phyloP scores from a whole-genome alignment of 2,888 invertebrate species.

The Adineta ricciae region DNA sequence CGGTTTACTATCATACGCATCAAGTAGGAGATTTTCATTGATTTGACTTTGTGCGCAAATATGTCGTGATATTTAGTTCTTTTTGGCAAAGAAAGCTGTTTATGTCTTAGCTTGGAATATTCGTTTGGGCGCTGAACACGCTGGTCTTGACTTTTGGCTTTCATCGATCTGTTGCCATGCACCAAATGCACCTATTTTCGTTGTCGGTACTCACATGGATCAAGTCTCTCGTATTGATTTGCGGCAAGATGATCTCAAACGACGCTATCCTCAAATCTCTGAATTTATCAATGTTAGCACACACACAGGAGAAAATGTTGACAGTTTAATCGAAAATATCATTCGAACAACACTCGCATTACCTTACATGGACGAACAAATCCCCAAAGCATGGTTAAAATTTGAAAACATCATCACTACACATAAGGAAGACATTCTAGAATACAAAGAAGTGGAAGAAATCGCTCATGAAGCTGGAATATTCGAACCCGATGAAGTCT shows the following conservation, averaged over 20 bases:
- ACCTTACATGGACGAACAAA: slow-evolving; percentile 48
- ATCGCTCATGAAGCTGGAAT: slow-evolving; percentile 36
- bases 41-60: too few species aligned
- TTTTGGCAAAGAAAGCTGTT: slow-evolving; percentile 47
- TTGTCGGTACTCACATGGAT: slow-evolving; percentile 48
- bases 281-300: slow-evolving; percentile 47
- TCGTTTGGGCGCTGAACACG: slow-evolving; percentile 48
- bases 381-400: slow-evolving; percentile 46
- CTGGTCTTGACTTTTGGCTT: slow-evolving; percentile 49
- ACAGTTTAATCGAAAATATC: slow-evolving; percentile 39
- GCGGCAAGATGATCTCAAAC: slow-evolving; percentile 41
- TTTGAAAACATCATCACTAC: slow-evolving; percentile 41
- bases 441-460: slow-evolving; percentile 34
- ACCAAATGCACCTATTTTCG: slow-evolving; percentile 47
- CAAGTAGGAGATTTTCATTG: slow-evolving; percentile 38
- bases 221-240: slow-evolving; percentile 41
- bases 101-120: slow-evolving; percentile 49
- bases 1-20: slow-evolving; percentile 49
- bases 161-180: slow-evolving; percentile 48
- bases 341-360: slow-evolving; percentile 41
- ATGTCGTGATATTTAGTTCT: slow-evolving; percentile 38
- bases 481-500: slow-evolving; percentile 38
- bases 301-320: slow-evolving; percentile 41
- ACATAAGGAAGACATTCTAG: slow-evolving; percentile 23
- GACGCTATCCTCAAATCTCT: slow-evolving; percentile 45